Evolutionary conservation across 2,888 invertebrate genomes (phyloP).

Genomic region (Seira sanloemensis): DNA sequence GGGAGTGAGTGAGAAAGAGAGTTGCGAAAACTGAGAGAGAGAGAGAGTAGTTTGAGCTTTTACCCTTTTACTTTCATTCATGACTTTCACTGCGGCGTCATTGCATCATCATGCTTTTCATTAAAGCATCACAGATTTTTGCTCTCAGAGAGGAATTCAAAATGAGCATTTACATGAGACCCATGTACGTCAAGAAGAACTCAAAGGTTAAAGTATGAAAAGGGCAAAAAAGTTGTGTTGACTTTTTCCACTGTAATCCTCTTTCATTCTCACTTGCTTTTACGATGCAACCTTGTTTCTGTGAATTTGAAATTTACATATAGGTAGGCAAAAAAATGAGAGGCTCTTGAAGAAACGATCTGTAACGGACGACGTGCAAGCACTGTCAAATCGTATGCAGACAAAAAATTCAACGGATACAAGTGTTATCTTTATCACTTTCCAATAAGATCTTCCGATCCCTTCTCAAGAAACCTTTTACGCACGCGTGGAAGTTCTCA

Average conservation of each 20-base stretch:
- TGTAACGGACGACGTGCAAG: not conserved
- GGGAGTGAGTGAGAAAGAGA: not conserved
- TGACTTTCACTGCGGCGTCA: not conserved
- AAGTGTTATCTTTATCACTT: not conserved
- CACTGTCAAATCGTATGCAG: not conserved
- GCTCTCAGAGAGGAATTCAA: constrained; percentile 8
- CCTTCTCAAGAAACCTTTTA: not conserved
- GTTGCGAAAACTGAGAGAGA: not conserved
- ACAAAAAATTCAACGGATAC: not conserved
- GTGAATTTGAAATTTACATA: no score
- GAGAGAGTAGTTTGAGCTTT: not conserved
- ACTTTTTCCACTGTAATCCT: not conserved
- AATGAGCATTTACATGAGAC: not conserved
- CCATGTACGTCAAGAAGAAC: not conserved
- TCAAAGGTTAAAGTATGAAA: not conserved
- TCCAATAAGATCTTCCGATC: not conserved
- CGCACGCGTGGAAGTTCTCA: not conserved
- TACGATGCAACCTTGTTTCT: not conserved
- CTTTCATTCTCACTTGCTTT: constrained; percentile 2
- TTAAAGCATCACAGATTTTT: constrained; percentile 46
- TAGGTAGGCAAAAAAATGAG: no score
- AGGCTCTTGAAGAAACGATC: not conserved
- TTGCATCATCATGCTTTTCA: constrained; percentile 22
- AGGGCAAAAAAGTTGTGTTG: not conserved
- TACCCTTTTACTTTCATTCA: not conserved